These are phyloP conservation scores for Xestia ashworthii DNA, from an alignment of 2,888 invertebrate species.

Conservation along the genomic window DNA sequence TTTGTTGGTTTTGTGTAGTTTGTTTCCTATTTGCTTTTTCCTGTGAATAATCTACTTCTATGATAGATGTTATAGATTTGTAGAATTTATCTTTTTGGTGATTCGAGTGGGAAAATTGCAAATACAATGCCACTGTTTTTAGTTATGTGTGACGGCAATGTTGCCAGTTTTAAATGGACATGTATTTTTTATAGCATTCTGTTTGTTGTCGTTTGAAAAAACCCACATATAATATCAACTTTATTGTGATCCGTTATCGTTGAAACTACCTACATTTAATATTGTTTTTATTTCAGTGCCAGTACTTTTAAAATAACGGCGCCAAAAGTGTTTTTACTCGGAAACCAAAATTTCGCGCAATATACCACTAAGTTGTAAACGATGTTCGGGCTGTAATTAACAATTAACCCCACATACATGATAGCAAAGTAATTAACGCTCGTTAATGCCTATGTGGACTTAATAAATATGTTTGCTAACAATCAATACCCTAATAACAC, in stretches of 20 bases:
- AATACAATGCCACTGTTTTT: conserved; percentile 3
- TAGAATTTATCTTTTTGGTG: not conserved
- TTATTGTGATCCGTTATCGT: conserved; percentile 31
- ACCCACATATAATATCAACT: conserved; percentile 22
- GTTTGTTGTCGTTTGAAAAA: conserved; percentile 23
- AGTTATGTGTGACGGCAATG: not conserved
- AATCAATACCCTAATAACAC: conserved; percentile 14
- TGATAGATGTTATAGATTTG: not conserved
- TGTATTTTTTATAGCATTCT: conserved; percentile 3
- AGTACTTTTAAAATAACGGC: conserved; percentile 30
- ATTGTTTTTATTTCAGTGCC: conserved; percentile 13
- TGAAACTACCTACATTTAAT: conserved; percentile 8
- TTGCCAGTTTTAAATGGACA: not conserved
- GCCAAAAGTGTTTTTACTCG: conserved; percentile 25
- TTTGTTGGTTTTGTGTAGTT: not conserved
- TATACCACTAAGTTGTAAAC: conserved; percentile 18
- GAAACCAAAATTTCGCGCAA: conserved; percentile 7
- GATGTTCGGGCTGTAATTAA: conserved; percentile 31
- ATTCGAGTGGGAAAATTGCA: not conserved
- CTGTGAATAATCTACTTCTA: not conserved
- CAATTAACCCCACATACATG: conserved; percentile 22
- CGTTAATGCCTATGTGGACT: conserved; percentile 22
- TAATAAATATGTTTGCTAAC: conserved; percentile 31
- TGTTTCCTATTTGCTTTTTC: not conserved
- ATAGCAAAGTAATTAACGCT: conserved; percentile 24